Evolutionary conservation across 2,888 invertebrate species (phyloP).

Genomic region (Parnassius apollo): DNA sequence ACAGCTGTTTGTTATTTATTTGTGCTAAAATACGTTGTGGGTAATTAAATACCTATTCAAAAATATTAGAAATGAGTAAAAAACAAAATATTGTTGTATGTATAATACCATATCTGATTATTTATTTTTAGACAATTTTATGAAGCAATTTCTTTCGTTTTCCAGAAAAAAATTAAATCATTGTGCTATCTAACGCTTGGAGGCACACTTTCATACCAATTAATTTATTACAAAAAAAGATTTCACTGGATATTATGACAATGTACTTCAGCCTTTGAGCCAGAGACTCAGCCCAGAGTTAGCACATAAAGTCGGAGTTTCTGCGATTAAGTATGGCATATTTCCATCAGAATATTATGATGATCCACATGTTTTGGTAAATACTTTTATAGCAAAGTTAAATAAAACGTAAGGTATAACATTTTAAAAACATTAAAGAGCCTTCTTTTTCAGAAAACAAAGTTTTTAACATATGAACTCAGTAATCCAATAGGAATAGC

Average conservation of each 20-base stretch:
- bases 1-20: no score
- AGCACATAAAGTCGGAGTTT: conserved; percentile 90
- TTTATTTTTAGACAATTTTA: background rate
- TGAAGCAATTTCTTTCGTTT: conserved; percentile 31
- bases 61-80: conserved; percentile 31
- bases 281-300: conserved; percentile 89
- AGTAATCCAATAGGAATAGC: conserved; percentile 98
- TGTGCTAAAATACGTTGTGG: no score
- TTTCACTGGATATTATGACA: conserved; percentile 89
- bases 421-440: conserved; percentile 5
- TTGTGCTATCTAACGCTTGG: conserved; percentile 83
- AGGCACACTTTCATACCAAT: conserved; percentile 84
- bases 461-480: conserved; percentile 86
- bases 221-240: conserved; percentile 86
- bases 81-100: conserved; percentile 36
- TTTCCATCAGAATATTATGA: conserved; percentile 81
- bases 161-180: conserved; percentile 86
- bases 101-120: conserved; percentile 2
- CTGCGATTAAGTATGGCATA: conserved; percentile 87
- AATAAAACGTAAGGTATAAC: no score
- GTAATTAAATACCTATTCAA: no score
- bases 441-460: conserved; percentile 80
- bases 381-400: conserved; percentile 30
- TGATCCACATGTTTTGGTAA: conserved; percentile 85
- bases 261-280: conserved; percentile 86